A percentile compares a stretch with the other conserved stretches of the same genome.
Evolutionary conservation across 2,797 vertebrate species (phyloP).

Genomic region (Phrynocephalus guinanensis): DNA sequence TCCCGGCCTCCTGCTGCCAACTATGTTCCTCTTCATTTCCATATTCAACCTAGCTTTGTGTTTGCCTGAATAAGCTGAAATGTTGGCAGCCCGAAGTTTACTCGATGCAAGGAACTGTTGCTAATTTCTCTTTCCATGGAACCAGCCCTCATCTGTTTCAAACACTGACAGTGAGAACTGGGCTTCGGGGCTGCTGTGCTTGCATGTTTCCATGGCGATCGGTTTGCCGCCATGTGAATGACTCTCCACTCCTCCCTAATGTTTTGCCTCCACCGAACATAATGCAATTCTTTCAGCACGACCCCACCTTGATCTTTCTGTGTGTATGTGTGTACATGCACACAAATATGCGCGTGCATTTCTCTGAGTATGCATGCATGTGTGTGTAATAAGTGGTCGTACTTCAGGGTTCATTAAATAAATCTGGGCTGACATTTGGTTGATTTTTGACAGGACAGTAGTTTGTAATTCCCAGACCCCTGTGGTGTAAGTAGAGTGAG

Average conservation of each 20-base stretch:
- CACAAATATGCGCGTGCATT: accelerated
- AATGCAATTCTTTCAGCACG: neutral
- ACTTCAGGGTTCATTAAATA: constrained; percentile 27
- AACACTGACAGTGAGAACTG: constrained; percentile 40
- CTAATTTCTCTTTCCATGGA: constrained; percentile 32
- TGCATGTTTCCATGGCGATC: constrained; percentile 54
- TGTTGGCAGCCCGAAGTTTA: constrained; percentile 1
- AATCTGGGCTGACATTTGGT: constrained; percentile 24
- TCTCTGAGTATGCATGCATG: too few species aligned
- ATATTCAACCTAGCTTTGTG: neutral
- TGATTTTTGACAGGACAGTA: constrained; percentile 11
- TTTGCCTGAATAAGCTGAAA: neutral
- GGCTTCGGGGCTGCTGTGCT: constrained; percentile 38
- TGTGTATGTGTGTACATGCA: neutral
- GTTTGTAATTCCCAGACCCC: constrained; percentile 31
- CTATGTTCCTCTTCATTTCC: neutral
- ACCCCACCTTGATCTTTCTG: neutral
- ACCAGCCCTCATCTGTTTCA: constrained; percentile 45
- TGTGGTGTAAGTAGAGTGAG: constrained; percentile 2
- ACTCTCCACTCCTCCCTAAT: constrained; percentile 26
- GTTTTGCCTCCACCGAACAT: neutral
- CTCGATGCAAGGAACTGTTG: constrained; percentile 27
- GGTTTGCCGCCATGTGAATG: constrained; percentile 51
- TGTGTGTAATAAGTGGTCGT: neutral
- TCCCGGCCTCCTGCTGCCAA: neutral